Conservation (phyloP, 2,888 invertebrate genomes). For the Meliscaeva auricollis region DNA sequence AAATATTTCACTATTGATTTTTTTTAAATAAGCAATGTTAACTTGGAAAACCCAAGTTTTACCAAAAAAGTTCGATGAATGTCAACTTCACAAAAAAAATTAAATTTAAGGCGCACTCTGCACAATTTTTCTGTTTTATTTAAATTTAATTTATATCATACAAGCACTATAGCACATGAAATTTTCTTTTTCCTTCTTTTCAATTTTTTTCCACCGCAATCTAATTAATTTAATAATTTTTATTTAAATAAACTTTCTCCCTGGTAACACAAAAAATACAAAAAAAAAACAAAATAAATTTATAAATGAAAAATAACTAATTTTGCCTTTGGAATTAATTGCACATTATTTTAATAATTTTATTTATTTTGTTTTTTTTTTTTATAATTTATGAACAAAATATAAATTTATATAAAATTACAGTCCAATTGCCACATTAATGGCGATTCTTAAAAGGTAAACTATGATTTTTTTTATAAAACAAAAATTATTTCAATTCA, state of each 20-base stretch:
- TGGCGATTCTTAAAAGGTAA: slow-evolving; percentile 98
- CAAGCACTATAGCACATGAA: slow-evolving; percentile 81
- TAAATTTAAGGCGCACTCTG: slow-evolving; percentile 33
- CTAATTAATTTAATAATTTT: slow-evolving; percentile 37
- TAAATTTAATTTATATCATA: slow-evolving; percentile 34
- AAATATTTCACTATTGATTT: too few relatives aligned
- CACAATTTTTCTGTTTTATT: slow-evolving; percentile 44
- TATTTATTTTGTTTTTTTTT: slow-evolving; percentile 63
- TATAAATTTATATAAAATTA: slow-evolving; percentile 77
- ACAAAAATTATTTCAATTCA: slow-evolving; percentile 70
- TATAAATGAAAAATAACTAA: slow-evolving; percentile 7
- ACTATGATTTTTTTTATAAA: slow-evolving; percentile 82
- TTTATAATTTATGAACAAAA: slow-evolving; percentile 35
- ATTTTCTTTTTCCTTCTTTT: slow-evolving; percentile 79
- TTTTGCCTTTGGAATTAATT: slow-evolving; percentile 2
- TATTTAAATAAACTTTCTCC: slow-evolving; percentile 23
- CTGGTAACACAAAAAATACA: slow-evolving; percentile 27
- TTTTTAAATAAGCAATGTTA: too few relatives aligned
- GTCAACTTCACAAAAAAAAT: not conserved
- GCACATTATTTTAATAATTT: slow-evolving; percentile 31
- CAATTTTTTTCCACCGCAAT: slow-evolving; percentile 77
- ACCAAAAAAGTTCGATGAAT: slow-evolving; percentile 43
- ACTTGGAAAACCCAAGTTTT: too few relatives aligned
- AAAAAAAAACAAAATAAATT: slow-evolving; percentile 5
- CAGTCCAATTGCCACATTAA: slow-evolving; percentile 98